Evolutionary conservation across 2,888 invertebrate species (phyloP), one percentile per base, ranked within the genome.

Genomic region (Auanema sp.): DNA sequence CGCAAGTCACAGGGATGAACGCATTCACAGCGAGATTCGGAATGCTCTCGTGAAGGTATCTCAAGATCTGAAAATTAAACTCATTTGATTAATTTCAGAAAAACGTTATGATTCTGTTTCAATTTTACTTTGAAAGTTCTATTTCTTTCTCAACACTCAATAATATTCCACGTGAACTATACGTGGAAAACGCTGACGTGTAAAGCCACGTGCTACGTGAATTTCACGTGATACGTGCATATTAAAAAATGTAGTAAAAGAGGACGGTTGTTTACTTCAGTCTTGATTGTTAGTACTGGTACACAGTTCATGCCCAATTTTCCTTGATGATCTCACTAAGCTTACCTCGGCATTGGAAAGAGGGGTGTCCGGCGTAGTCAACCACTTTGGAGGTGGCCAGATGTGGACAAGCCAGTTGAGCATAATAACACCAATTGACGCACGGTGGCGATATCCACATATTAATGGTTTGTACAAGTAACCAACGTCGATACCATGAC

Each of bases 391-490:
- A 72, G 5, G 82, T 76, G 23, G 82, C 82, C 8, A 82, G 67
- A 69, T 82, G 82, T 16, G 82, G 82, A 63, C 82, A 82, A 1
- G 82, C 82, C 40, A 82, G 71, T 58, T 82, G 82, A 3, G 82
- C 79, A 60, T 83, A 82, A 60, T 79, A 83, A 57, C 82, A 82
- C 82, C 82, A 82, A 60, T 83, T 83, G 65, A 83, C 77, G 61
- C 82, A 82, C 21, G 80, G 76, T 24, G 62, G 60, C 3, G 53
- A 51, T 25, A 51, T 56, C 76, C 76, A 77, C 6, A 77, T 62
- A 18, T 65, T 55, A 10, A 75, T 56, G 21, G 67, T 55, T 40
- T 75, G 72, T 3, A 75, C 69, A 43, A 75, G 50, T 60, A 81
- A 64, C 82, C 82, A 83, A 54, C 83, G 78, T 11, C 79, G 75